Conservation (phyloP, 1,140 invertebrate genomes). For the Atopsyche davidsoni region DNA sequence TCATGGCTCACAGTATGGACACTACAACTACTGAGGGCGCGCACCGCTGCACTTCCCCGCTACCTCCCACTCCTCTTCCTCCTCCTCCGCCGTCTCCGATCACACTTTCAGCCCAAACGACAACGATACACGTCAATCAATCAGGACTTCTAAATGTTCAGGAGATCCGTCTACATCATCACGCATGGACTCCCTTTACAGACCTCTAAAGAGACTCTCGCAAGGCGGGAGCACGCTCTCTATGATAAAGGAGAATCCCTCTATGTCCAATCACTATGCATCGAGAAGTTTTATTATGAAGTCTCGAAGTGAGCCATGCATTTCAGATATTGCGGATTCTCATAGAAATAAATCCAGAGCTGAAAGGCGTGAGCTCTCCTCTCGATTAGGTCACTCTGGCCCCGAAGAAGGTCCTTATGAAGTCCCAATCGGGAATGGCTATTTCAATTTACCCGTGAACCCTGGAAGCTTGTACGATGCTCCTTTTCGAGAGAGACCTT, state of each 20-base stretch:
- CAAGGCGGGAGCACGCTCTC: slow-evolving; percentile 41
- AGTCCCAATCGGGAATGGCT: slow-evolving; percentile 14
- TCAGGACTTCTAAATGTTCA: not conserved
- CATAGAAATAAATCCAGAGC: slow-evolving; percentile 2
- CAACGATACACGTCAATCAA: not conserved
- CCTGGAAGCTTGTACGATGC: not conserved
- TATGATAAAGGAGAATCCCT: slow-evolving; percentile 42
- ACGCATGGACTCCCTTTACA: slow-evolving; percentile 4
- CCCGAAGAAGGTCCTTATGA: slow-evolving; percentile 14
- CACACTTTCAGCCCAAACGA: no score
- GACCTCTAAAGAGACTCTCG: slow-evolving; percentile 31
- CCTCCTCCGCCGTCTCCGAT: slow-evolving; percentile 10
- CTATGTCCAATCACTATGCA: slow-evolving; percentile 25
- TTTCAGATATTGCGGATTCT: slow-evolving; percentile 4
- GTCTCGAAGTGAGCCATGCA: slow-evolving; percentile 24
- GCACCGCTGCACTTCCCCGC: slow-evolving; percentile 34
- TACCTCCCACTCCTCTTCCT: slow-evolving; percentile 34
- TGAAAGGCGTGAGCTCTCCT: slow-evolving; percentile 4
- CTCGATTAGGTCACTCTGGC: slow-evolving; percentile 6
- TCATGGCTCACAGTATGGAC: slow-evolving; percentile 87
- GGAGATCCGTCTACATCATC: not conserved
- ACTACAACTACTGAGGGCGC: slow-evolving; percentile 74
- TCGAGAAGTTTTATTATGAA: slow-evolving; percentile 22
- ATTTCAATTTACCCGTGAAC: not conserved
- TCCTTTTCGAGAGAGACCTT: not conserved